A percentile compares a stretch with the other conserved stretches of the same genome.
phyloP scores from a whole-genome alignment of 2,797 vertebrate genomes.

The Numenius phaeopus region DNA sequence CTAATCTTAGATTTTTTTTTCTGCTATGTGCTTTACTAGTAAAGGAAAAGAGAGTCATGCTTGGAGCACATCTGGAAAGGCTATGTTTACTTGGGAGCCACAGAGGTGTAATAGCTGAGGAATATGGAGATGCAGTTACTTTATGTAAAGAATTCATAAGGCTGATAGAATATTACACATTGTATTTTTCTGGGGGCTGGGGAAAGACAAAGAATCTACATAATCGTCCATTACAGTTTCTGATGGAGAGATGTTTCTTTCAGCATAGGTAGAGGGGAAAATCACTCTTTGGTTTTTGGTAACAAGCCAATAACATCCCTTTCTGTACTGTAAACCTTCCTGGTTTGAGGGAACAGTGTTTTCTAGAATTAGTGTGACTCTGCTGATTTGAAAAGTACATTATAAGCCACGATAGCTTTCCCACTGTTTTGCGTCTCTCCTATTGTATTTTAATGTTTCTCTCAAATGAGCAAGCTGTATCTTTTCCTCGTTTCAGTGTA shows the following conservation, averaged over 20 bases:
- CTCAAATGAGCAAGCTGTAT: slow-evolving; percentile 2
- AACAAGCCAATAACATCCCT: neutral
- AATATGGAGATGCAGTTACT: neutral
- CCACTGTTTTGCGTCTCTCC: neutral
- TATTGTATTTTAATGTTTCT: neutral
- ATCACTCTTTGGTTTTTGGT: neutral
- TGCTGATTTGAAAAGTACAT: neutral
- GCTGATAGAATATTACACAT: neutral
- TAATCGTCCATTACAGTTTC: neutral
- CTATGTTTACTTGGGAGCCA: neutral
- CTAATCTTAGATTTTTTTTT: neutral
- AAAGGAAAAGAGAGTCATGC: neutral
- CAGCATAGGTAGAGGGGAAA: neutral
- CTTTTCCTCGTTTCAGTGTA: neutral
- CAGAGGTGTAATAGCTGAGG: neutral
- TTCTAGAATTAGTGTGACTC: neutral
- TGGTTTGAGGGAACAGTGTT: neutral
- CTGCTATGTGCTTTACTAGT: neutral
- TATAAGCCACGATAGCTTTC: neutral
- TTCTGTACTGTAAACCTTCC: neutral
- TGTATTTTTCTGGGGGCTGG: neutral
- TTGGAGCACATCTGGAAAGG: neutral
- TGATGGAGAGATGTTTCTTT: neutral
- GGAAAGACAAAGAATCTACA: neutral
- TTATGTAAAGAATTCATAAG: neutral